Conservation (phyloP, 2,888 invertebrate species). For the Pediacus dermestoides region DNA sequence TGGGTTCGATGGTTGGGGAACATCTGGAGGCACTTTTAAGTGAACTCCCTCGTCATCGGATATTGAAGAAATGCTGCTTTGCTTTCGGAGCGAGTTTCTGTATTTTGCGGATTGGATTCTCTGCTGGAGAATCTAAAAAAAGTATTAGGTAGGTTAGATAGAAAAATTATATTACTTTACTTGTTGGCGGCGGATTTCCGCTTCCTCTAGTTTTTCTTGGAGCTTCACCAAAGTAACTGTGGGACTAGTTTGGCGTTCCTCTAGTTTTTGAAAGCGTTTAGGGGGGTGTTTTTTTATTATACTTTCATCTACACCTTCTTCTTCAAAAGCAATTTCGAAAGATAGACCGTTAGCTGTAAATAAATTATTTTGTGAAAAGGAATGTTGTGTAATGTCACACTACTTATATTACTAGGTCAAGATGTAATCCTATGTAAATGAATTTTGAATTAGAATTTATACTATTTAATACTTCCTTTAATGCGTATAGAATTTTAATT, state of each 20-base stretch:
- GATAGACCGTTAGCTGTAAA: slow-evolving; percentile 43
- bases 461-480: too few species aligned
- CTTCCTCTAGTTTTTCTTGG: slow-evolving; percentile 68
- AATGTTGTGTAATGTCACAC: too few species aligned
- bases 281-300: slow-evolving; percentile 62
- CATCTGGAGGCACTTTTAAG: slow-evolving; percentile 33
- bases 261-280: slow-evolving; percentile 62
- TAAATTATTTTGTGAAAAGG: slow-evolving; percentile 3
- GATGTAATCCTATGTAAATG: too few species aligned
- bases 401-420: too few species aligned
- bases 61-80: slow-evolving; percentile 29
- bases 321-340: slow-evolving; percentile 46
- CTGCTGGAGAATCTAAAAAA: slow-evolving; percentile 40
- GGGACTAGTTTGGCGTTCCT: slow-evolving; percentile 60
- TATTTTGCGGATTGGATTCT: slow-evolving; percentile 43
- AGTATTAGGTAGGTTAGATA: not conserved
- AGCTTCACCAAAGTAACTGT: slow-evolving; percentile 58
- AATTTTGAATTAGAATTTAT: too few species aligned
- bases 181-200: slow-evolving; percentile 65
- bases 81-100: slow-evolving; percentile 34
- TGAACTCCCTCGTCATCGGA: slow-evolving; percentile 27
- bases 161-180: slow-evolving; percentile 25
- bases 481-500: too few species aligned
- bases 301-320: slow-evolving; percentile 41
- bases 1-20: slow-evolving; percentile 21